Evolutionary conservation across 1,140 invertebrate genomes (phyloP), one percentile per base, ranked within the genome.

Genomic region (Drosophila fuyamai): DNA sequence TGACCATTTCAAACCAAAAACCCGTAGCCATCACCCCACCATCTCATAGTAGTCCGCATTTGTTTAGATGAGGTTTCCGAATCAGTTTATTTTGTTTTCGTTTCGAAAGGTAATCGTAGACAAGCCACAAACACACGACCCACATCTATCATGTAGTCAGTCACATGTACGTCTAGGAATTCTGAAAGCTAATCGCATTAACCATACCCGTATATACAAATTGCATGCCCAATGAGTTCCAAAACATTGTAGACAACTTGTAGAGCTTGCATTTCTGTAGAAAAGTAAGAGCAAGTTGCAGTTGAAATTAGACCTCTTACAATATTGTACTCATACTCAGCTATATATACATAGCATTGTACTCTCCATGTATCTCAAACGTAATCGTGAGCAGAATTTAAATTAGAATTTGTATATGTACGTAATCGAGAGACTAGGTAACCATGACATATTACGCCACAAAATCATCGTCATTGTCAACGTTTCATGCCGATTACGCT

Each of bases 91-190:
- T 57, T 68, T 47, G 61, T 77, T 62, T 81, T 35, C 29, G 61
- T 81, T 81, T 81, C 14, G 57, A 85, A 85, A 77, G 62, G 67
- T 76, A 76, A 78, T 85, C 82, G 79, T 84, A 78, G 44, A 73
- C 62, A 72, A 73, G 23, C 54, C 51, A 40, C 23, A 61, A 43
- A 48, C 56, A 62, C 40, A 46, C 44, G 53, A 51, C 61, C 65
- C 63, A 46, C 65, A 79, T 81, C 71, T 80, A 47, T 51, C 79
- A 81, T 72, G 68, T 51, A 67, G 46, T 60, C 57, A 81, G 50
- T 48, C 58, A 51, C 54, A 78, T 63, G 47, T 68, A 80, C 50
- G 51, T 54, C 58, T 76, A 47, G 44, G 61, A 84, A 77, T 72
- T 74, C 41, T 81, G 73, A 81, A 77, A 85, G 74, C 65, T 78